Conservation (phyloP, 1,140 invertebrate genomes). For the Charaxes varanes region DNA sequence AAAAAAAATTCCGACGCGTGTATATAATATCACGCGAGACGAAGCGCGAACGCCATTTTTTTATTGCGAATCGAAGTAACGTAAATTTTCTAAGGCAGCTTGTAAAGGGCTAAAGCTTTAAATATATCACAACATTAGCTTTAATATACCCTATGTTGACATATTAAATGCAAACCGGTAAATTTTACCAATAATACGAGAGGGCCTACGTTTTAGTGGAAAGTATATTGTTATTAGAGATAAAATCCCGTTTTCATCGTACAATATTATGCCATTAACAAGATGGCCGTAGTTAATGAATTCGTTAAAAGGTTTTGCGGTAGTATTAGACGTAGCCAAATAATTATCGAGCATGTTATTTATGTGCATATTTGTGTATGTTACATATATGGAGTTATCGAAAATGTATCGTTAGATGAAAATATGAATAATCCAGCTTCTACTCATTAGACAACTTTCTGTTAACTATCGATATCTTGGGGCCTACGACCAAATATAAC, state of each 20-base stretch:
- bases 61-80: background rate
- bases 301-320: slow-evolving; percentile 60
- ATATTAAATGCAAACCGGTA: slow-evolving; percentile 33
- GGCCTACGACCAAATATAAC: too few species aligned
- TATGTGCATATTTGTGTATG: slow-evolving; percentile 56
- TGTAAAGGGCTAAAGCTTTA: slow-evolving; percentile 50
- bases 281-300: slow-evolving; percentile 50
- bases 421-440: slow-evolving; percentile 57
- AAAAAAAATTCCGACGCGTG: slow-evolving; percentile 41
- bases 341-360: slow-evolving; percentile 55
- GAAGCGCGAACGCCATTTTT: slow-evolving; percentile 23
- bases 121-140: slow-evolving; percentile 60
- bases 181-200: slow-evolving; percentile 16
- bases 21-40: slow-evolving; percentile 51
- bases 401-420: slow-evolving; percentile 63
- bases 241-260: slow-evolving; percentile 34
- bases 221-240: slow-evolving; percentile 52
- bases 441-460: slow-evolving; percentile 43
- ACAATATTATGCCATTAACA: slow-evolving; percentile 43
- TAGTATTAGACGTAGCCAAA: slow-evolving; percentile 65
- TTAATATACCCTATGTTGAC: slow-evolving; percentile 54
- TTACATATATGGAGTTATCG: slow-evolving; percentile 62
- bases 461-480: slow-evolving; percentile 28
- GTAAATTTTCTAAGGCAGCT: slow-evolving; percentile 28
- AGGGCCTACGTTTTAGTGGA: slow-evolving; percentile 53